Percentiles rank a stretch among this genome's conserved stretches.
These are phyloP conservation scores for Globodera rostochiensis DNA, from an alignment of 1,140 invertebrate species.

Conservation along the genomic window DNA sequence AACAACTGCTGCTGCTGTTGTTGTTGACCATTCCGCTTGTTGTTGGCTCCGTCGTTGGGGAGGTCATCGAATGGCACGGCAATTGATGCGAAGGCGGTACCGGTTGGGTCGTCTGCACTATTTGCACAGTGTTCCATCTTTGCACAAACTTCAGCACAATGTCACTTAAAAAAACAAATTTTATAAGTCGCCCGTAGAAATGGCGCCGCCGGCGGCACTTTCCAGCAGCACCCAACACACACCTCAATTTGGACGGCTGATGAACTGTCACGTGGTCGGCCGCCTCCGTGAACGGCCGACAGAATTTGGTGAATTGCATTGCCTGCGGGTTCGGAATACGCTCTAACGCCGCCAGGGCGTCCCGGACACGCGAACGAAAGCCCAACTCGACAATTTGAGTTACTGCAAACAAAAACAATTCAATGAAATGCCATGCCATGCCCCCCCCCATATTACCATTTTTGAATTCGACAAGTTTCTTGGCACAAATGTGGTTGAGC, in stretches of 20 bases:
- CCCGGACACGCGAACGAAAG: constrained; percentile 22
- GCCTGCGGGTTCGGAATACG: constrained; percentile 32
- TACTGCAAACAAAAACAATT: constrained; percentile 15
- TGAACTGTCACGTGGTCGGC: neutral
- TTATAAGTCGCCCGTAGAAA: neutral
- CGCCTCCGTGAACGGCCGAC: neutral
- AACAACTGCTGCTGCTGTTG: neutral
- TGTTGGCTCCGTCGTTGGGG: neutral
- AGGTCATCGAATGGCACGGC: neutral
- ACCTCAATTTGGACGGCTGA: neutral
- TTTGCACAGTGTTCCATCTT: neutral
- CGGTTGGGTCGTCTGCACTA: neutral
- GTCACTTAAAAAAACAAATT: neutral
- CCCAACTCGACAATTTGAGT: constrained; percentile 23
- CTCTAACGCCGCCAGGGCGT: constrained; percentile 35
- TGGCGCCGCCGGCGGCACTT: no score
- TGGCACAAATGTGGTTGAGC: constrained; percentile 28
- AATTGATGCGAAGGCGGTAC: neutral
- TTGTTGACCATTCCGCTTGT: neutral
- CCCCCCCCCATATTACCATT: neutral
- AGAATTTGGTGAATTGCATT: neutral
- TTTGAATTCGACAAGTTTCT: constrained; percentile 16
- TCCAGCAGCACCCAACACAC: no score
- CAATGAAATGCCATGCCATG: neutral
- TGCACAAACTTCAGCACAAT: neutral